Percentiles rank a stretch among this genome's conserved stretches.
Evolutionary conservation across 1,140 invertebrate species (phyloP).

Genomic region (Eumaeus atala): DNA sequence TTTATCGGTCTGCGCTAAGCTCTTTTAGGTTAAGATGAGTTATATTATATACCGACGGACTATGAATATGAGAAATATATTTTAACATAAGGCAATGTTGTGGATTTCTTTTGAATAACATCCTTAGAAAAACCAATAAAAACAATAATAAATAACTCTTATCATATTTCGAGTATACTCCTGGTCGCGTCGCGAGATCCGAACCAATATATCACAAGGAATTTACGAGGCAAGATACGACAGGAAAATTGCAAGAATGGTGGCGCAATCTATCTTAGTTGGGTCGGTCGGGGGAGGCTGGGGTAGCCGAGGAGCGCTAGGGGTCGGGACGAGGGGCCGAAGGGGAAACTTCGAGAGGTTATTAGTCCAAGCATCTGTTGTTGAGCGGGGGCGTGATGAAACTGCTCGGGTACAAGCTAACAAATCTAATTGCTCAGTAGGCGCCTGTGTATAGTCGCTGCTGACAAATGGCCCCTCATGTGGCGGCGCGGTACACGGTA

Average conservation of each 20-base stretch:
- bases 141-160: conserved; percentile 75
- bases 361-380: conserved; percentile 76
- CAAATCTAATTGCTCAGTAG: conserved; percentile 74
- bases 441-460: conserved; percentile 58
- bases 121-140: conserved; percentile 71
- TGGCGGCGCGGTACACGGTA: conserved; percentile 45
- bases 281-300: conserved; percentile 68
- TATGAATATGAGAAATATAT: conserved; percentile 9
- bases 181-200: conserved; percentile 79
- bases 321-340: conserved; percentile 33
- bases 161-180: conserved; percentile 74
- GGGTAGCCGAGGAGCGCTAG: conserved; percentile 45
- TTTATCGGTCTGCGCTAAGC: conserved; percentile 29
- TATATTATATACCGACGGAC: conserved; percentile 16
- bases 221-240: conserved; percentile 85
- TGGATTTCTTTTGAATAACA: conserved; percentile 46
- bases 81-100: conserved; percentile 33
- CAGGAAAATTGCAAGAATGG: conserved; percentile 87
- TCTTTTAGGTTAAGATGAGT: conserved; percentile 27
- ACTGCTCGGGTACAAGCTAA: conserved; percentile 69
- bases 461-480: conserved; percentile 65
- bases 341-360: conserved; percentile 75
- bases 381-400: conserved; percentile 72
- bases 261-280: conserved; percentile 83
- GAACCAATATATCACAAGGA: conserved; percentile 82